phyloP scores from a whole-genome alignment of 92 coral and sea anemone genomes.

The Umimayanthus kanabou region DNA sequence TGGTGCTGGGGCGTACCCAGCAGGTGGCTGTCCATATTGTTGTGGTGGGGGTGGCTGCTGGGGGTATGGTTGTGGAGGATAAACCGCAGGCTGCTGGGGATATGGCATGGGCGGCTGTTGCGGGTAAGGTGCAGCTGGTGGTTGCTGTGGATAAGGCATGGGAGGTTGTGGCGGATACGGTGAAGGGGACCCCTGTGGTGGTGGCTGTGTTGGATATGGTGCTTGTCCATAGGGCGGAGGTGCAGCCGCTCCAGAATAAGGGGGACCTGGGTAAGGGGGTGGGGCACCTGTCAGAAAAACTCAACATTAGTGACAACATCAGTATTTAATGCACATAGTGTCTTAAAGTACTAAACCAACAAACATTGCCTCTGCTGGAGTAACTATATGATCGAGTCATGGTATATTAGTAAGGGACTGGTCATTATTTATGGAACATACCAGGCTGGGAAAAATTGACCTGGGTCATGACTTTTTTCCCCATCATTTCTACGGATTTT shows the following conservation, averaged over 20 bases:
- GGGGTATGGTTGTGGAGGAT: slow-evolving; percentile 65
- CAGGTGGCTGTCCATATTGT: slow-evolving; percentile 27
- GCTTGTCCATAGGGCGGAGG: slow-evolving; percentile 33
- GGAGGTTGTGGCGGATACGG: slow-evolving; percentile 62
- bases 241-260: background rate
- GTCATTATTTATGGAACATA: no score
- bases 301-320: background rate
- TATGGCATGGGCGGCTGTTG: slow-evolving; percentile 58
- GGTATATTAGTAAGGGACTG: no score
- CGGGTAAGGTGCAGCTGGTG: slow-evolving; percentile 48
- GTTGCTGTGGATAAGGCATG: slow-evolving; percentile 65
- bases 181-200: slow-evolving; percentile 26
- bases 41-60: slow-evolving; percentile 65
- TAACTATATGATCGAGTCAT: no score
- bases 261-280: slow-evolving; percentile 17
- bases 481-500: no score
- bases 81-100: slow-evolving; percentile 53
- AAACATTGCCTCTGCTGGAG: background rate
- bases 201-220: slow-evolving; percentile 24
- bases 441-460: no score
- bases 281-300: slow-evolving; percentile 25
- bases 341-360: background rate
- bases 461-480: no score
- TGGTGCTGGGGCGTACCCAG: slow-evolving; percentile 43
- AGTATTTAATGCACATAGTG: background rate